Evolutionary conservation across 2,797 vertebrate species (phyloP), one percentile per base, ranked within the genome.

Genomic region (Leucoraja ocellata): DNA sequence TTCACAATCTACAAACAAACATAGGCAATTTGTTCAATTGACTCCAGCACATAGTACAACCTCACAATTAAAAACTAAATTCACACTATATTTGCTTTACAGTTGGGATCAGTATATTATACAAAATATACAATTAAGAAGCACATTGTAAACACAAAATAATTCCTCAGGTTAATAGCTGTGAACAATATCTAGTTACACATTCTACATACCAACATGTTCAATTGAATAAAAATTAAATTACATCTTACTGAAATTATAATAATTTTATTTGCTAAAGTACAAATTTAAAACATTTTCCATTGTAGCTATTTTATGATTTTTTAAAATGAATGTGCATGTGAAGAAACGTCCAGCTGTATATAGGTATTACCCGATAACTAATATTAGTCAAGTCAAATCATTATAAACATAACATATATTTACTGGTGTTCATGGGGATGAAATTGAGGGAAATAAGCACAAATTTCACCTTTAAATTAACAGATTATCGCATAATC

Each of bases 91-190:
- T 96, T 95, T 97, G 97, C 96, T 98, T 97, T 97, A 96, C 95
- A 95, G 96, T 95, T 94, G 95, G 94, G 96, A 97, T 96, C 96
- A 96, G 95, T 97, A 98, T 96, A 97, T 97, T 96, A 97, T 97
- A 98, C 96, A 98, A 98, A 97, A 98, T 97, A 97, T 97, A 97
- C 97, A 97, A 96, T 97, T 97, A 97, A 96, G 97, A 96, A 97
- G 97, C 95, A 95, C 96, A 96, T 96, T 95, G 94, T 97, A 96
- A 97, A 97, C 95, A 94, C 93, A 23, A 5, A 95, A 96, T 97
- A 96, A 97, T 95, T 97, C 96, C 95, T 96, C 97, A 95, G 96
- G 95, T 96, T 95, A 97, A 96, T 97, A 96, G 96, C 93, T 96
- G 96, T 95, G 96, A 96, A 97, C 97, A 97, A 96, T 96, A 96